A percentile compares a stretch with the other conserved stretches of the same genome.
Evolutionary conservation across 23 tunicate genomes (phyloP).

Genomic region (Halocynthia roretzi): DNA sequence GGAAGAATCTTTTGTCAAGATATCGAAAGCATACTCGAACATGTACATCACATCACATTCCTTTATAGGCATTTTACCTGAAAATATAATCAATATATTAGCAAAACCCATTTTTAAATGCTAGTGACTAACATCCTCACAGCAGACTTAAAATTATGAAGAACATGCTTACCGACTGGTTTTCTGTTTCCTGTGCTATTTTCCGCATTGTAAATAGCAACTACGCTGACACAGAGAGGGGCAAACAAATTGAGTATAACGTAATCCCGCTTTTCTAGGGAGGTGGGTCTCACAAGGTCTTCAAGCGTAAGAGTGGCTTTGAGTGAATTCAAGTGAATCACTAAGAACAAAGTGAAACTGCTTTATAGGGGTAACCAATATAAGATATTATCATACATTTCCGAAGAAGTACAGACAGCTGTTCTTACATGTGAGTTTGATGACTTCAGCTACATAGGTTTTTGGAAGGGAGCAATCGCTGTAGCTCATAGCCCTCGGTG

Average conservation of each 20-base stretch:
- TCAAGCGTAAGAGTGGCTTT: constrained; percentile 10
- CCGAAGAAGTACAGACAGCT: background rate
- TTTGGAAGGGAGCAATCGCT: background rate
- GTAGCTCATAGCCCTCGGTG: background rate
- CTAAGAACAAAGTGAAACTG: constrained; percentile 4
- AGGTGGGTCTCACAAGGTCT: background rate
- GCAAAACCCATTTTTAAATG: no score
- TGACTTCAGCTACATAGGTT: background rate
- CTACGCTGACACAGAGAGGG: constrained; percentile 2
- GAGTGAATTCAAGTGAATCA: constrained; percentile 11
- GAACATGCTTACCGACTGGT: no score
- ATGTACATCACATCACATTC: constrained; percentile 28
- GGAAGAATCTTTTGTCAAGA: constrained; percentile 12
- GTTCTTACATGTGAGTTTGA: constrained; percentile 2
- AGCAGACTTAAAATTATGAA: no score
- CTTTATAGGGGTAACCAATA: background rate
- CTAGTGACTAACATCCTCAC: no score
- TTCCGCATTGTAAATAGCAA: background rate
- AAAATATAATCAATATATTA: background rate
- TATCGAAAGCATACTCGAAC: constrained; percentile 22
- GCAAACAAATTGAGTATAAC: constrained; percentile 15
- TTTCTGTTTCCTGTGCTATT: no score
- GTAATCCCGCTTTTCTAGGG: constrained; percentile 6
- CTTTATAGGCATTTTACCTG: background rate
- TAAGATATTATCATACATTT: background rate